Evolutionary conservation across 2,113 vertebrate genomes (phyloP).

Genomic region (Sinocyclocheilus maitianheensis): DNA sequence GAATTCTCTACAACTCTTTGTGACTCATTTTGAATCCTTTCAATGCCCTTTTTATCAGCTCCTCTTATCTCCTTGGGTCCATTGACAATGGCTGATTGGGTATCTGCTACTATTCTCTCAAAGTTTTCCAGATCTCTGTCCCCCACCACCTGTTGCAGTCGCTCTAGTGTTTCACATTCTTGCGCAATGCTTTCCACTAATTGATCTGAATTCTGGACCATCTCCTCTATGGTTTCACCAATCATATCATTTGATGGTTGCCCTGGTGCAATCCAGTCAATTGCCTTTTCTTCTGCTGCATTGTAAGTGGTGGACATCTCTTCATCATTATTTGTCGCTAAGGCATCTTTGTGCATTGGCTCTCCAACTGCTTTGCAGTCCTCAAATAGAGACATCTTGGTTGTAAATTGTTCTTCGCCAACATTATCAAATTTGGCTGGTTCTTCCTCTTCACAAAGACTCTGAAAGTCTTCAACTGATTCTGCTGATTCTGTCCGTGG

Average conservation of each 20-base stretch:
- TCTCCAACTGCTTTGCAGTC: not conserved
- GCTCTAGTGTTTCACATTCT: not conserved
- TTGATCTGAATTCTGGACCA: not conserved
- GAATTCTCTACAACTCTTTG: slow-evolving; percentile 38
- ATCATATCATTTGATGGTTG: not conserved
- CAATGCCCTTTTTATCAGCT: not conserved
- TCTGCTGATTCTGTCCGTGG: not conserved
- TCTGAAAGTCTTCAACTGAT: not conserved
- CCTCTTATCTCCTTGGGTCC: not conserved
- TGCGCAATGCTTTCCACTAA: not conserved
- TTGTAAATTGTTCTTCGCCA: not conserved
- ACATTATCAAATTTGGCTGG: not conserved
- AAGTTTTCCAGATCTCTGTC: not conserved
- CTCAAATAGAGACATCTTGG: not conserved
- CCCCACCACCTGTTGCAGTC: not conserved
- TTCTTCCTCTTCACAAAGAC: not conserved
- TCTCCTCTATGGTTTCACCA: not conserved
- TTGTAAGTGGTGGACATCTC: not conserved
- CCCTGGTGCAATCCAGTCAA: not conserved
- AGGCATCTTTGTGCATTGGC: not conserved
- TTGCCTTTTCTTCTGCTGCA: not conserved
- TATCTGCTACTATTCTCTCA: slow-evolving; percentile 32
- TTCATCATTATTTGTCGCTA: not conserved
- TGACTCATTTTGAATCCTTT: not conserved
- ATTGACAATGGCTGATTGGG: not conserved